phyloP scores from a whole-genome alignment of 2,113 vertebrate genomes.

The Agelaius phoeniceus region DNA sequence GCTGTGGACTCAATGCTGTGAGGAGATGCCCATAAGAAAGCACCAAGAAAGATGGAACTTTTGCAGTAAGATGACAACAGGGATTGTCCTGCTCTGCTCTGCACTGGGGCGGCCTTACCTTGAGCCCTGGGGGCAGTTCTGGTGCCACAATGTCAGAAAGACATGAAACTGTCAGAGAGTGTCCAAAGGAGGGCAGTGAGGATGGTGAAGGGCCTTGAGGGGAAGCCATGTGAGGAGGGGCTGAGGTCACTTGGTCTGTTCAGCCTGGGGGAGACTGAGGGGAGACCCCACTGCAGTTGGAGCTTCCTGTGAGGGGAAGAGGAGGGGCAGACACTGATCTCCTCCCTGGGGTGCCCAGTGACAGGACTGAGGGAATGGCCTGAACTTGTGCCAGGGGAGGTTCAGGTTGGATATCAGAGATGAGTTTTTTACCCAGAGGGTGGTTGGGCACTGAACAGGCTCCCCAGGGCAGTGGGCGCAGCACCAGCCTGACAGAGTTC shows the following conservation, averaged over 20 bases:
- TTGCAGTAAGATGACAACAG: no score
- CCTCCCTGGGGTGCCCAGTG: accelerated
- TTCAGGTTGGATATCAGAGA: background rate
- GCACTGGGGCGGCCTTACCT: accelerated
- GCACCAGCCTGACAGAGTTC: background rate
- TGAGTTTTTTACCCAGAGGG: accelerated
- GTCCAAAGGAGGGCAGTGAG: background rate
- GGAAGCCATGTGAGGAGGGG: accelerated
- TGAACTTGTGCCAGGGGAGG: background rate
- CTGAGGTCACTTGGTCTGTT: background rate
- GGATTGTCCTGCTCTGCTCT: background rate
- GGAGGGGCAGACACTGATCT: background rate
- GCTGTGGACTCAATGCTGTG: no score
- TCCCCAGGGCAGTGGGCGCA: background rate
- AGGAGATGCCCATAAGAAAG: no score
- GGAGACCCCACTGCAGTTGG: background rate
- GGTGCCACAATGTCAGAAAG: background rate
- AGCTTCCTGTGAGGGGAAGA: background rate
- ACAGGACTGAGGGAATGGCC: background rate
- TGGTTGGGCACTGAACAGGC: background rate
- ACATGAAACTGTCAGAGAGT: background rate
- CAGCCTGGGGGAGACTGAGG: background rate
- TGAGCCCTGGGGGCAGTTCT: accelerated
- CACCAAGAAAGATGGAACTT: no score
- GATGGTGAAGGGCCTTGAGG: background rate